Evolutionary conservation across 2,888 invertebrate species (phyloP).

Genomic region (Tenodera sinensis): DNA sequence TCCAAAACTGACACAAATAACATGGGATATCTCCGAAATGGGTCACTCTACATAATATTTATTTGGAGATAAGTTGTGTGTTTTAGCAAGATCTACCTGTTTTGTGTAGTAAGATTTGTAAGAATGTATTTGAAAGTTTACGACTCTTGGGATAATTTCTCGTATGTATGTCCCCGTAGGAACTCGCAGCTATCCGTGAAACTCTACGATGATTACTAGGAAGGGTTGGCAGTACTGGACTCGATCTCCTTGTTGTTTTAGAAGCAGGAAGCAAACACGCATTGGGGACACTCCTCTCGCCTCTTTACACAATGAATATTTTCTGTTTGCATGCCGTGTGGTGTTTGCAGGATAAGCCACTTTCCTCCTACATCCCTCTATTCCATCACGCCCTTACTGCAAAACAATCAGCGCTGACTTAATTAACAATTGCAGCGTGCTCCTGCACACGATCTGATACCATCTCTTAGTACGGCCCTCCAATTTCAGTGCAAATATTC

Average conservation of each 20-base stretch:
- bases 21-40: too few relatives aligned
- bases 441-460: background rate
- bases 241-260: background rate
- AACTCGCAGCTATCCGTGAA: background rate
- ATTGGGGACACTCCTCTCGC: background rate
- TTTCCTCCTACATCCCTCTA: background rate
- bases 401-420: slow-evolving; percentile 4
- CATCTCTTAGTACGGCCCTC: background rate
- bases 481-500: background rate
- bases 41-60: too few relatives aligned
- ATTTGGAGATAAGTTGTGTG: too few relatives aligned
- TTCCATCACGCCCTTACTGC: background rate
- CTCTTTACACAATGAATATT: background rate
- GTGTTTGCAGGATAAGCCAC: background rate
- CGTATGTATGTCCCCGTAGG: too few relatives aligned
- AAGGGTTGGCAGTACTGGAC: background rate
- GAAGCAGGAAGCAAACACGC: background rate
- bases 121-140: too few relatives aligned
- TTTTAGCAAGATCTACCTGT: too few relatives aligned
- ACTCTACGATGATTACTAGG: background rate
- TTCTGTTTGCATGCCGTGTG: background rate
- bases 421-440: background rate
- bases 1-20: too few relatives aligned
- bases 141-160: too few relatives aligned
- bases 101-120: too few relatives aligned